Percentiles rank a stretch among this genome's conserved stretches.
Evolutionary conservation across 1,140 invertebrate species (phyloP).

Genomic region (Drosophila insularis): DNA sequence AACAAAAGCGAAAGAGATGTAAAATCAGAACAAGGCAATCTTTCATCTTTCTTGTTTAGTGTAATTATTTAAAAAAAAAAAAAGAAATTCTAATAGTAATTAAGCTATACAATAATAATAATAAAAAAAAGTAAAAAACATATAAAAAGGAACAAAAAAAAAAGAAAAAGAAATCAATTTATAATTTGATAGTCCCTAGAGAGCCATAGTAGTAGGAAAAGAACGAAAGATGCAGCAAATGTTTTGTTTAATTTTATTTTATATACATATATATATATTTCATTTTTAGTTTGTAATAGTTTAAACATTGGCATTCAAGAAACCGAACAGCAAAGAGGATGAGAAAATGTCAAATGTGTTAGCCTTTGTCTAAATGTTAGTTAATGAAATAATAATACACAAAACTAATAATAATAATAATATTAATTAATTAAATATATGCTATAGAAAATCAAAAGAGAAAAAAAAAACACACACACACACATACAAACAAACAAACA

Average conservation of each 20-base stretch:
- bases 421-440: constrained; percentile 50
- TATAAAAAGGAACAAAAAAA: not conserved
- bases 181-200: constrained; percentile 43
- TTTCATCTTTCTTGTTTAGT: constrained; percentile 3
- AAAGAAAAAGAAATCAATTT: not conserved
- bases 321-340: constrained; percentile 49
- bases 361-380: constrained; percentile 61
- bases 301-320: constrained; percentile 66
- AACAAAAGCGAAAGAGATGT: constrained; percentile 1
- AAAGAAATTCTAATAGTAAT: constrained; percentile 47
- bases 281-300: constrained; percentile 72
- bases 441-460: constrained; percentile 45
- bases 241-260: constrained; percentile 73
- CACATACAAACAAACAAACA: not conserved
- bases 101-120: constrained; percentile 30
- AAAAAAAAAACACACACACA: constrained; percentile 14
- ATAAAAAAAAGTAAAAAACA: constrained; percentile 3
- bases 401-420: constrained; percentile 62
- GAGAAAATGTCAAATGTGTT: constrained; percentile 28
- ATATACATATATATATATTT: constrained; percentile 13
- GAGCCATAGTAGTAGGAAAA: constrained; percentile 49
- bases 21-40: constrained; percentile 17
- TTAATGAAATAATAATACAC: constrained; percentile 64
- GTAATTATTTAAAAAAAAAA: constrained; percentile 14
- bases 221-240: constrained; percentile 13